Evolutionary conservation across 92 coral and sea anemone species (phyloP), one percentile per base, ranked within the genome.

Genomic region (Phenganax marumi): DNA sequence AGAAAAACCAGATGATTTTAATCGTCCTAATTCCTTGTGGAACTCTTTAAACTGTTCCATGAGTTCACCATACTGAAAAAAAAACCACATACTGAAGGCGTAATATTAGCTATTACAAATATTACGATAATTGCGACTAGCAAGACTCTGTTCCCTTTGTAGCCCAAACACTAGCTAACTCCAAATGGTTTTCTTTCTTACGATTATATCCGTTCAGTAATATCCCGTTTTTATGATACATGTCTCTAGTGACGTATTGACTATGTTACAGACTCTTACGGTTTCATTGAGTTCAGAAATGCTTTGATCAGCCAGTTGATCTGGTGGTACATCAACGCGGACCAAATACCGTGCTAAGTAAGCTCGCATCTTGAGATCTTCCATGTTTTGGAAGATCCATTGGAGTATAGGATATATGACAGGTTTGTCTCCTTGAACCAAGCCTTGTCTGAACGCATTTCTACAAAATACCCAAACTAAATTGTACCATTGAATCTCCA

Each of bases 21-120:
- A 79, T 65, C 93, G 96, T 73, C 91, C 99, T 49, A 83, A 88
- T 84, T 90, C 87, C 73, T 91, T 96, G 87, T 96, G 99, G 26
- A 84, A 77, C 83, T 96, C 99, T 84, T 96, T 96, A 78, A 96
- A 96, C 80, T 96, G 97, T 21, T 96, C 97, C 85, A 95, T 88
- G 73, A 88, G 79, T 78, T 88, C 90, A 63, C 75, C 78, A 77
- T 95, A 95, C 98, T 95, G 81, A 70, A 76, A 75, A 33, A 73
- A 84, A 54, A n/a, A n/a, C n/a, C n/a, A n/a, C n/a, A 71, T 17
- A n/a, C 22, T 24, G 57, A 17, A 78, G 81, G 76, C 85, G 75
- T 39, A 46, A 22, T 25, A 68, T 25, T 46, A 9, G 9, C 60
- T 54, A 54, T 10, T 54, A 54, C n/a, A 10, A 10, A 54, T 10